Evolutionary conservation across 2,888 invertebrate genomes (phyloP).

Genomic region (Campopleginae sp.): DNA sequence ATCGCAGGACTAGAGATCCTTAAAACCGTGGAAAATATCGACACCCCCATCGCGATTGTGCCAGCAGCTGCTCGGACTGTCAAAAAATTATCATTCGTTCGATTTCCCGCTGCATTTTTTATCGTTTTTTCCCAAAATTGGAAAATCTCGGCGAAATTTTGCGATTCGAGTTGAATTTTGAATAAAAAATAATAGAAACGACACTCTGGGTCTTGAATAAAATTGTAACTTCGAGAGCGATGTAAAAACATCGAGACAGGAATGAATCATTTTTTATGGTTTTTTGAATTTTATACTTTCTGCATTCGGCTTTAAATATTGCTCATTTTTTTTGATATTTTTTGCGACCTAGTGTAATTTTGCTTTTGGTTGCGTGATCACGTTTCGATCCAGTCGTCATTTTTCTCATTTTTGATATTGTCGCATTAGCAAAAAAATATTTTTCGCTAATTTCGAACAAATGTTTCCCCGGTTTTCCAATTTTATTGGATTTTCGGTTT

Average conservation of each 20-base stretch:
- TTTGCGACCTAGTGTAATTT: conserved; percentile 62
- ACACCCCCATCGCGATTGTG: conserved; percentile 16
- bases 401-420: conserved; percentile 54
- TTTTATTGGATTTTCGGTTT: not conserved
- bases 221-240: conserved; percentile 60
- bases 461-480: not conserved
- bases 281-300: conserved; percentile 63
- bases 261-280: conserved; percentile 53
- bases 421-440: too few relatives aligned
- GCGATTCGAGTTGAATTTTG: not conserved
- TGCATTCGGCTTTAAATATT: conserved; percentile 63
- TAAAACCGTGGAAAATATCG: not conserved
- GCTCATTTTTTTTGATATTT: conserved; percentile 67
- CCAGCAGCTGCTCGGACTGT: not conserved
- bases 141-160: not conserved
- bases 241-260: conserved; percentile 69
- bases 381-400: conserved; percentile 78
- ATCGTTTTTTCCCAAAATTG: not conserved
- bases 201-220: not conserved
- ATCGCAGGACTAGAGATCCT: not conserved
- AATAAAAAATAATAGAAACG: not conserved
- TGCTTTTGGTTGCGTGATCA: conserved; percentile 81
- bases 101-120: not conserved
- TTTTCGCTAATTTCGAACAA: too few relatives aligned
- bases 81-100: not conserved